These are phyloP conservation scores for Chiridota heheva DNA, from an alignment of 35 echinoderm and acorn worm genomes.

Conservation along the genomic window DNA sequence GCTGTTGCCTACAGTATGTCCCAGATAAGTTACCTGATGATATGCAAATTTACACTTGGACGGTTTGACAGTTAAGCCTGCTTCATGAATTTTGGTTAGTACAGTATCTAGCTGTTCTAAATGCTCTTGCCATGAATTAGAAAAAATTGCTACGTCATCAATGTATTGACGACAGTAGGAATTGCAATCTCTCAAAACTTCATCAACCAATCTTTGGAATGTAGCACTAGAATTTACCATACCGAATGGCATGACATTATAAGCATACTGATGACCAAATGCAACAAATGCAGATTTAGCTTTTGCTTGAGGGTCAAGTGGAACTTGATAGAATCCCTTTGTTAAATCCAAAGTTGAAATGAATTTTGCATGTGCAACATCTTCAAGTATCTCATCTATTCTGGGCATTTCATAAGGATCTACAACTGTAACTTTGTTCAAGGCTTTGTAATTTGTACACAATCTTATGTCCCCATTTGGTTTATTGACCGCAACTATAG, in stretches of 20 bases:
- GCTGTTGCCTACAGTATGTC: slow-evolving; percentile 20
- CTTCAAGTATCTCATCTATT: slow-evolving; percentile 11
- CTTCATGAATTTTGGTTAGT: slow-evolving; percentile 1
- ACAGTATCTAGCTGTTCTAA: slow-evolving; percentile 4
- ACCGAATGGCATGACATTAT: slow-evolving; percentile 4
- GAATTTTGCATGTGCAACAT: background rate
- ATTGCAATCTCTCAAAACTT: no score
- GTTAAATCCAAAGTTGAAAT: slow-evolving; percentile 13
- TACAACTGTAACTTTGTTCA: slow-evolving; percentile 3
- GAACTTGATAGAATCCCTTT: slow-evolving; percentile 13
- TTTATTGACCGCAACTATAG: slow-evolving; percentile 3
- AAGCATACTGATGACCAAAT: background rate
- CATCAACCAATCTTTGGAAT: slow-evolving; percentile 10
- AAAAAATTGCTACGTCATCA: slow-evolving; percentile 32
- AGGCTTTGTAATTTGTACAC: slow-evolving; percentile 11
- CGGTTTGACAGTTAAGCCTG: slow-evolving; percentile 41
- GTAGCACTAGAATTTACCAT: background rate
- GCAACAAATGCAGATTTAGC: slow-evolving; percentile 14
- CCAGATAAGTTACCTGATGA: slow-evolving; percentile 29
- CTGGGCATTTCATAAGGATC: slow-evolving; percentile 25
- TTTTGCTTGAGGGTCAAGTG: background rate
- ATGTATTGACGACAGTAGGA: no score
- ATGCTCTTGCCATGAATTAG: slow-evolving; percentile 34
- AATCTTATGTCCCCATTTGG: slow-evolving; percentile 26
- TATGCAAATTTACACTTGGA: slow-evolving; percentile 30